These are phyloP conservation scores for Bradysia coprophila DNA, from an alignment of 1,140 invertebrate species.

Conservation along the genomic window DNA sequence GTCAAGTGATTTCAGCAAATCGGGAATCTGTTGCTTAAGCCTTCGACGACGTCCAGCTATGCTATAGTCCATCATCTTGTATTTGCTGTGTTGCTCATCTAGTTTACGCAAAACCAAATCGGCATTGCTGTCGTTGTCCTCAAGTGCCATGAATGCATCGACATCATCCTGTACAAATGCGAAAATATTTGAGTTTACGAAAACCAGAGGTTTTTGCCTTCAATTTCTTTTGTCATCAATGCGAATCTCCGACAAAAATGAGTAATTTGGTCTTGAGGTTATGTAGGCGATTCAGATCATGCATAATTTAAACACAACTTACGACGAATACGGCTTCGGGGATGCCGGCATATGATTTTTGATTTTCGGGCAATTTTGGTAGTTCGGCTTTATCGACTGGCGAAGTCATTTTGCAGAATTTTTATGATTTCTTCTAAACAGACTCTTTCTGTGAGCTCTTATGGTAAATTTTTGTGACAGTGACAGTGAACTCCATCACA, in stretches of 20 bases:
- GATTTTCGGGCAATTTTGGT: conserved; percentile 29
- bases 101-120: conserved; percentile 68
- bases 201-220: too few species aligned
- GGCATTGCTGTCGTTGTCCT: conserved; percentile 60
- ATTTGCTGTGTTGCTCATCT: conserved; percentile 87
- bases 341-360: conserved; percentile 58
- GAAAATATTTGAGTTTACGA: too few species aligned
- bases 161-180: conserved; percentile 72
- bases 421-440: too few species aligned
- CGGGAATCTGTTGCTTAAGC: conserved; percentile 79
- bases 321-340: conserved; percentile 67
- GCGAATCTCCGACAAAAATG: too few species aligned
- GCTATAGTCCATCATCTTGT: conserved; percentile 93
- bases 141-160: conserved; percentile 70
- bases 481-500: too few species aligned
- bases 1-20: conserved; percentile 76
- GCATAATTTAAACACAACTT: too few species aligned
- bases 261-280: not conserved
- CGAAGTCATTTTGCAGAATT: too few species aligned
- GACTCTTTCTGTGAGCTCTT: too few species aligned
- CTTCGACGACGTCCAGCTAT: conserved; percentile 64
- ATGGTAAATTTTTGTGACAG: too few species aligned
- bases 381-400: too few species aligned
- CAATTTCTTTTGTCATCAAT: too few species aligned
- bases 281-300: too few species aligned